Conservation (phyloP, 2,797 vertebrate genomes). For the Bradypodion pumilum region DNA sequence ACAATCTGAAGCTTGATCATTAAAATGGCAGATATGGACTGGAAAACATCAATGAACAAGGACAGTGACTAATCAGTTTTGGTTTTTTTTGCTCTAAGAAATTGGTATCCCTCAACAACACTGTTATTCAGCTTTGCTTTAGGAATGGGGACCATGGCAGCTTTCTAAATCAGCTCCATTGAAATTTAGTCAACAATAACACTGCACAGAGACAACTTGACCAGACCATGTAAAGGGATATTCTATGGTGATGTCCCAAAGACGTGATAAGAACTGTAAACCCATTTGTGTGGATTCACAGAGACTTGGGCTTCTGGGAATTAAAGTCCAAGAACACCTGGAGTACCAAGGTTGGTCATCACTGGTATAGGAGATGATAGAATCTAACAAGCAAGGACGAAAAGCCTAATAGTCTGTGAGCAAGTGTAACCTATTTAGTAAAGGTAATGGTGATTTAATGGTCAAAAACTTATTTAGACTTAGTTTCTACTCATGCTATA, state of each 20-base stretch:
- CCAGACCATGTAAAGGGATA: conserved; percentile 18
- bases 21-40: conserved; percentile 8
- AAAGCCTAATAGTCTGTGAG: not conserved
- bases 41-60: conserved; percentile 16
- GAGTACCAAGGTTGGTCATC: no score
- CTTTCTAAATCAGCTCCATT: conserved; percentile 23
- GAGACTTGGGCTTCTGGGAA: no score
- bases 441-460: not conserved
- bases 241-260: conserved; percentile 20
- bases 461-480: no score
- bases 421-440: not conserved
- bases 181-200: conserved; percentile 33
- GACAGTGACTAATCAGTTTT: conserved; percentile 29
- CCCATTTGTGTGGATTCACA: no score
- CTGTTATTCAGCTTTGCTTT: conserved; percentile 9
- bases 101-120: conserved; percentile 7
- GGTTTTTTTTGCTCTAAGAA: conserved; percentile 18
- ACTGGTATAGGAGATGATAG: not conserved
- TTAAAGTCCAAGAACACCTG: no score
- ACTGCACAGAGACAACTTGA: conserved; percentile 25
- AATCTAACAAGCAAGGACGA: not conserved
- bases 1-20: no score
- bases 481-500: no score
- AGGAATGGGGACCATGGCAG: not conserved
- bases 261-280: not conserved